phyloP scores from a whole-genome alignment of 1,140 invertebrate genomes.

The Calliopsis andreniformis region DNA sequence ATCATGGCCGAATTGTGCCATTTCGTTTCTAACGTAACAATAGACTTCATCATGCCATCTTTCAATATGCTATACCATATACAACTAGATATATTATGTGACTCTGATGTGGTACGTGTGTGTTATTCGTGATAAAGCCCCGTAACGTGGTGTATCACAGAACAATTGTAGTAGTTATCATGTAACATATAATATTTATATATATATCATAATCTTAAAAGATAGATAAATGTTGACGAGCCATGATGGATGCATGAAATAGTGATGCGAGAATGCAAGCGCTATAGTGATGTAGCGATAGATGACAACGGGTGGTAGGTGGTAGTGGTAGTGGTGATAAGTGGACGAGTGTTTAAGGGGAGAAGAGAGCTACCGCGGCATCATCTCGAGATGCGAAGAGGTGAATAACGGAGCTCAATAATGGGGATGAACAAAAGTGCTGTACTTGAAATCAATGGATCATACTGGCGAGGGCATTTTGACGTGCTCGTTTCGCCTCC shows the following conservation, averaged over 20 bases:
- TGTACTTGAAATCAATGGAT: slow-evolving; percentile 82
- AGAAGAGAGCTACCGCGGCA: slow-evolving; percentile 57
- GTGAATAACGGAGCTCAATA: slow-evolving; percentile 68
- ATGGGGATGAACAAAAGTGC: slow-evolving; percentile 68
- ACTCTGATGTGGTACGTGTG: slow-evolving; percentile 68
- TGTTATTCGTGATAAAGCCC: slow-evolving; percentile 80
- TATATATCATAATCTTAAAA: slow-evolving; percentile 73
- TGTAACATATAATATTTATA: slow-evolving; percentile 77
- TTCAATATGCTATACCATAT: slow-evolving; percentile 65
- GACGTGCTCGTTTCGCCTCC: slow-evolving; percentile 95
- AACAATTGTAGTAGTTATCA: slow-evolving; percentile 80
- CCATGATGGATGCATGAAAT: slow-evolving; percentile 77
- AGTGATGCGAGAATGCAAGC: slow-evolving; percentile 75
- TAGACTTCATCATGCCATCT: slow-evolving; percentile 56
- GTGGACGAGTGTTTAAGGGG: slow-evolving; percentile 58
- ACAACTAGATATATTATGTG: slow-evolving; percentile 70
- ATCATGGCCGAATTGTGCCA: slow-evolving; percentile 49
- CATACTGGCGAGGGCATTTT: slow-evolving; percentile 90
- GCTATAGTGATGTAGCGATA: slow-evolving; percentile 77
- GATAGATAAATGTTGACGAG: slow-evolving; percentile 78
- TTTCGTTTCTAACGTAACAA: slow-evolving; percentile 53
- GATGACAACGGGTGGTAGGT: slow-evolving; percentile 70
- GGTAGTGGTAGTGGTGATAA: slow-evolving; percentile 53
- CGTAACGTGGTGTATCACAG: slow-evolving; percentile 82
- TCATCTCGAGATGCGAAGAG: slow-evolving; percentile 57